These are phyloP conservation scores for Xiphorhynchus elegans DNA, from an alignment of 2,113 vertebrate genomes.

Conservation along the genomic window DNA sequence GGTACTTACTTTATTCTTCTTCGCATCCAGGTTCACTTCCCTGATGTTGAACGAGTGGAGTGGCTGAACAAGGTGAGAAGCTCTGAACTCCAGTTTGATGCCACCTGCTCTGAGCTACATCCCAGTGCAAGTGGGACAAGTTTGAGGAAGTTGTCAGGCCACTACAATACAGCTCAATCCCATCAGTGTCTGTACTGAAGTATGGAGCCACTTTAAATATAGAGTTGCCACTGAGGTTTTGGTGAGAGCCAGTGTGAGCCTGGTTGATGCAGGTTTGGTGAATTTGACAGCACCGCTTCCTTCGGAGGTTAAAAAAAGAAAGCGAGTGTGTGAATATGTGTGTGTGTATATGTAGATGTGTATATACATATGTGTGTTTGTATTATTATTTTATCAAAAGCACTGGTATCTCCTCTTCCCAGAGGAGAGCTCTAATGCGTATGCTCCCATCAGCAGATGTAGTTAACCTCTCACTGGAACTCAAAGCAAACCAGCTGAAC, in stretches of 20 bases:
- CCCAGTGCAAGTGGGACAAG: not conserved
- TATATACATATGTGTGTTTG: not conserved
- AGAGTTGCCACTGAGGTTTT: not conserved
- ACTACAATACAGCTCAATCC: fast-evolving
- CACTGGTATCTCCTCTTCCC: not conserved
- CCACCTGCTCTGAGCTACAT: conserved; percentile 57
- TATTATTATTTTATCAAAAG: not conserved
- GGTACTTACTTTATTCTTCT: not conserved
- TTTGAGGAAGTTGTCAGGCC: not conserved
- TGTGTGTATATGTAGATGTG: fast-evolving
- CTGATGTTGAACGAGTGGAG: conserved; percentile 89
- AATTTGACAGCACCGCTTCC: not conserved
- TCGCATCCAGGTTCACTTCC: conserved; percentile 85
- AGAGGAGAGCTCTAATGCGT: too few species aligned
- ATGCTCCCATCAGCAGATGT: not conserved
- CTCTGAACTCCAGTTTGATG: conserved; percentile 33
- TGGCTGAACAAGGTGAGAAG: conserved; percentile 95
- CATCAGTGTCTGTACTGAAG: not conserved
- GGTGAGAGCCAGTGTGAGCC: not conserved
- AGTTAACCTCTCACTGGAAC: not conserved
- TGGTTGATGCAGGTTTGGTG: not conserved
- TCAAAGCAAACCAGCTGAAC: not conserved
- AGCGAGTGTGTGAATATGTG: fast-evolving
- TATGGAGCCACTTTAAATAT: not conserved
- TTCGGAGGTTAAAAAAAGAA: not conserved